A percentile compares a stretch with the other conserved stretches of the same genome.
These are phyloP conservation scores for Paratrypauchen microcephalus DNA, from an alignment of 2,797 vertebrate species.

Conservation along the genomic window DNA sequence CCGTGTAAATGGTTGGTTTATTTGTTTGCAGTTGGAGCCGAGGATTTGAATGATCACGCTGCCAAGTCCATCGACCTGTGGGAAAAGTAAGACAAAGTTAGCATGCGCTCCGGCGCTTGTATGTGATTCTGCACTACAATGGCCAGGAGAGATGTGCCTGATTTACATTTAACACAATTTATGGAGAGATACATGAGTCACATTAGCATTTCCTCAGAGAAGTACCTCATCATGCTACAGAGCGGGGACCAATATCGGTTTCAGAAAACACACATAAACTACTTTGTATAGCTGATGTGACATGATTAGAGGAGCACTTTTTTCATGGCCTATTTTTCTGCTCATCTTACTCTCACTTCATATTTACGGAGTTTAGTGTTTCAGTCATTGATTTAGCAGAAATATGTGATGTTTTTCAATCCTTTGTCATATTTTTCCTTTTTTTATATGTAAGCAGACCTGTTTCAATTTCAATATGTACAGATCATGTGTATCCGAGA, in stretches of 20 bases:
- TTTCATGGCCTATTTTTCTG: too few species aligned
- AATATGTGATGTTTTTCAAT: too few species aligned
- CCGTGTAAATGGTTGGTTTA: conserved; percentile 23
- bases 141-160: conserved; percentile 3
- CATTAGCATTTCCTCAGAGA: conserved; percentile 15
- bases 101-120: conserved; percentile 17
- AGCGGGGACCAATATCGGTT: background rate
- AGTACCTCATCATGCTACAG: conserved; percentile 1
- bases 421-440: too few species aligned
- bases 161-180: conserved; percentile 6
- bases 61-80: conserved; percentile 5
- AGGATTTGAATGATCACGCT: conserved; percentile 5
- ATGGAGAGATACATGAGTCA: conserved; percentile 2
- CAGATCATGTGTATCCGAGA: too few species aligned
- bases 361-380: too few species aligned
- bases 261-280: background rate
- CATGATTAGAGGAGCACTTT: too few species aligned
- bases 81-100: conserved; percentile 18
- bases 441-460: too few species aligned
- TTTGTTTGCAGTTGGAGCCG: conserved; percentile 24
- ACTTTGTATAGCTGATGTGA: background rate
- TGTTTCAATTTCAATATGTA: too few species aligned
- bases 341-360: too few species aligned
- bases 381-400: too few species aligned
- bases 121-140: conserved; percentile 22